These are phyloP conservation scores for Vicugna pacos DNA, from an alignment of 2,113 vertebrate genomes.

Conservation along the genomic window DNA sequence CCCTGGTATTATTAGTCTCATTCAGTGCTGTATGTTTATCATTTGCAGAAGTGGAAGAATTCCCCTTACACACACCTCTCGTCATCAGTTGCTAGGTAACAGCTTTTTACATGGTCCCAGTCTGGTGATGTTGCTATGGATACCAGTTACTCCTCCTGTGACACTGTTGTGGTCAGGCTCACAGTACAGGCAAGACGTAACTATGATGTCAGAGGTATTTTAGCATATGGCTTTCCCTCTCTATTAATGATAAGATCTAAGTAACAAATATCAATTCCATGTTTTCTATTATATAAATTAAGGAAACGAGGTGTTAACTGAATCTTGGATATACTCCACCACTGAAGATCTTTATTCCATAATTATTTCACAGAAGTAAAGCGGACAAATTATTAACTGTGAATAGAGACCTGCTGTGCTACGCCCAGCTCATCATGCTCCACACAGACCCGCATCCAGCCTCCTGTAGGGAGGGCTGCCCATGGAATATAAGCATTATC, in stretches of 20 bases:
- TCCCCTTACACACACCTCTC: conserved; percentile 63
- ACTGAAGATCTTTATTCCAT: neutral
- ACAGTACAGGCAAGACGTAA: conserved; percentile 53
- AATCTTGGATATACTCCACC: neutral
- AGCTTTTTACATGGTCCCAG: conserved; percentile 69
- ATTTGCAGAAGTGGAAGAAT: conserved; percentile 63
- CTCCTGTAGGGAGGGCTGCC: neutral
- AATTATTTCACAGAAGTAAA: conserved; percentile 43
- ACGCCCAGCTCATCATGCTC: neutral
- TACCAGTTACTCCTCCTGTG: conserved; percentile 79
- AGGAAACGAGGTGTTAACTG: neutral
- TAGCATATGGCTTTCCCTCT: neutral
- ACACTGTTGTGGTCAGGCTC: conserved; percentile 63
- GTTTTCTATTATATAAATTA: neutral
- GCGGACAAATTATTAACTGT: neutral
- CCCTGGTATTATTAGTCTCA: conserved; percentile 1
- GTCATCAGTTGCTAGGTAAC: conserved; percentile 80
- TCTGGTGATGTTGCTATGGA: conserved; percentile 83
- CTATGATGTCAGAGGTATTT: conserved; percentile 76
- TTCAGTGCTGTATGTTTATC: neutral
- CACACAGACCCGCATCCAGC: neutral
- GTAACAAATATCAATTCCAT: neutral
- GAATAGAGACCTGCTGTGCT: neutral
- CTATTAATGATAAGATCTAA: neutral
- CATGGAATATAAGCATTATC: neutral